These are phyloP conservation scores for Dermochelys coriacea DNA, from an alignment of 2,797 vertebrate genomes.

Conservation along the genomic window DNA sequence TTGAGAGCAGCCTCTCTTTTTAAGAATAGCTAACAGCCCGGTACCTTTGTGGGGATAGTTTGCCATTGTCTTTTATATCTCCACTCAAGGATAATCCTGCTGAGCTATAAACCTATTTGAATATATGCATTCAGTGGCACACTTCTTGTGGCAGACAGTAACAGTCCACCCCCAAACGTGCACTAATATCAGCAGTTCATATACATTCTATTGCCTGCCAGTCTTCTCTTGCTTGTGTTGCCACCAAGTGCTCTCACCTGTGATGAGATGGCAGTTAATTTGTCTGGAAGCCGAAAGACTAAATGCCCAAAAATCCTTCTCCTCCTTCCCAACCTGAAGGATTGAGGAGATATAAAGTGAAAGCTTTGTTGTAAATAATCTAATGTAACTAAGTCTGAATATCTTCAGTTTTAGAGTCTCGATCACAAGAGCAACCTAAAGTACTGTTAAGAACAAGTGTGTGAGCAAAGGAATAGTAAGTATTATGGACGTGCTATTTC, in stretches of 20 bases:
- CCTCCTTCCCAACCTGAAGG: background rate
- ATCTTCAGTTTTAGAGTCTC: background rate
- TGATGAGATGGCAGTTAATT: background rate
- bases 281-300: background rate
- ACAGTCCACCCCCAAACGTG: background rate
- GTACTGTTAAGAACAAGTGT: background rate
- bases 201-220: fast-evolving
- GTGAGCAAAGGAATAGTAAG: background rate
- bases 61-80: background rate
- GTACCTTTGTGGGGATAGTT: background rate
- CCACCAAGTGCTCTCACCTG: fast-evolving
- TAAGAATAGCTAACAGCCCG: background rate
- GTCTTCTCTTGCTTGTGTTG: background rate
- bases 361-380: background rate
- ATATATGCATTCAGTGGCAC: background rate
- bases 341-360: background rate
- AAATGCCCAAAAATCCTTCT: background rate
- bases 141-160: background rate
- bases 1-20: fast-evolving
- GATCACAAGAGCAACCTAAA: too few relatives aligned
- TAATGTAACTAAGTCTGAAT: background rate
- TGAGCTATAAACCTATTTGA: background rate
- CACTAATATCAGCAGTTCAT: background rate
- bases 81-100: background rate
- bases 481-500: background rate